A percentile compares a stretch with the other conserved stretches of the same genome.
These are phyloP conservation scores for Otus sunia DNA, from an alignment of 2,113 vertebrate species.

Conservation along the genomic window DNA sequence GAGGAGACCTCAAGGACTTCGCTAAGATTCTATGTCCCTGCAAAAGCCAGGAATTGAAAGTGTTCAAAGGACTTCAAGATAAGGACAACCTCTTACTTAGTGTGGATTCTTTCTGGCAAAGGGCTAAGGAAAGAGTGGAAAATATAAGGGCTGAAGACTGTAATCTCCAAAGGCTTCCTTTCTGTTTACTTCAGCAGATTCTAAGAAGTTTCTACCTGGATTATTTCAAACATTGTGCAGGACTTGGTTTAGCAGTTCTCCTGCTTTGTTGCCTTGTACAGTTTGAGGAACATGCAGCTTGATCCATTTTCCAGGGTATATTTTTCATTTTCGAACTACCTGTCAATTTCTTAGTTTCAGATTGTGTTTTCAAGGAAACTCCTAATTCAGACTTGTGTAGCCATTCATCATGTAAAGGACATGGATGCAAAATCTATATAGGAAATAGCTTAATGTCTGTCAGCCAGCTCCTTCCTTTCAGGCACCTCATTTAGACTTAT, in stretches of 20 bases:
- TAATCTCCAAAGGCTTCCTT: not conserved
- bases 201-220: not conserved
- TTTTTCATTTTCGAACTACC: conserved; percentile 2
- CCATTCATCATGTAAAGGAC: not conserved
- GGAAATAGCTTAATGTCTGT: not conserved
- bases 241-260: not conserved
- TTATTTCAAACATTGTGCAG: not conserved
- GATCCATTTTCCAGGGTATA: not conserved
- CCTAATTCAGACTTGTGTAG: not conserved
- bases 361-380: not conserved
- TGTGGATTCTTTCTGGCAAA: not conserved
- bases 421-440: not conserved
- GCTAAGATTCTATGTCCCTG: not conserved
- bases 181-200: not conserved
- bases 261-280: not conserved
- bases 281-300: not conserved
- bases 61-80: not conserved
- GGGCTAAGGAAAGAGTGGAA: not conserved
- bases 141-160: not conserved
- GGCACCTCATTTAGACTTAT: not conserved
- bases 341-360: not conserved
- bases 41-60: not conserved
- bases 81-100: not conserved
- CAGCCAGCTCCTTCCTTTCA: not conserved
- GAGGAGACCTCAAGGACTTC: not conserved